Evolutionary conservation across 2,797 vertebrate species (phyloP), one percentile per base, ranked within the genome.

Genomic region (Rallus crepitans): DNA sequence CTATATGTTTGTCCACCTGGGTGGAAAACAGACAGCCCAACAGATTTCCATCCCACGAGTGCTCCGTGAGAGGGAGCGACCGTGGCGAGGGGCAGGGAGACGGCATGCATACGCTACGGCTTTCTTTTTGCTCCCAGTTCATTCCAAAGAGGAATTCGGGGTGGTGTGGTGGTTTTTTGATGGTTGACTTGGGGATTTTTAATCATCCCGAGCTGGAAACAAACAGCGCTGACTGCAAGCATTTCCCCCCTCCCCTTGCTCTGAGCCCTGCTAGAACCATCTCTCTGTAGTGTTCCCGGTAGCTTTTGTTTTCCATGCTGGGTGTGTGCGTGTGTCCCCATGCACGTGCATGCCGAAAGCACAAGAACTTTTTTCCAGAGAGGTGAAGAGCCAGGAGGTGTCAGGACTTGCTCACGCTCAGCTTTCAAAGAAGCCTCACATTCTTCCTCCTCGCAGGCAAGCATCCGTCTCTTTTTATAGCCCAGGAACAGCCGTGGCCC

Each of bases 321-420:
- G 60, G 45, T 69, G 14, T 12, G 9, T 16, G 92, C 68, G 92
- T 71, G 87, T 79, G 80, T 87, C 93, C 66, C 48, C 18, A 0
- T 1, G 4, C 94, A 92, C 70, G 63, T 76, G 92, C 73, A 0
- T 5, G 3, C 61, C 39, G n/a, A 48, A 87, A 92, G 93, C 63
- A 1, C 91, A 40, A 17, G 94, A 93, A 96, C 90, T 97, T 97
- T 97, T 97, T 89, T 94, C 93, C 35, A 66, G 7, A 12, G 91
- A 97, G 95, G 91, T 89, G 89, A 93, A 95, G 96, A 95, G 93
- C 93, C n/a, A n/a, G 95, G 96, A 97, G 94, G 94, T 53, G 94
- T 97, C 97, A 94, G 94, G 72, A 87, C 96, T 91, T 95, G 95
- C 72, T 37, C 50, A 56, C 53, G 2, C 65, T 94, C 90, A 53